Evolutionary conservation across 2,888 invertebrate genomes (phyloP), one percentile per base, ranked within the genome.

Genomic region (Catocala fraxini): DNA sequence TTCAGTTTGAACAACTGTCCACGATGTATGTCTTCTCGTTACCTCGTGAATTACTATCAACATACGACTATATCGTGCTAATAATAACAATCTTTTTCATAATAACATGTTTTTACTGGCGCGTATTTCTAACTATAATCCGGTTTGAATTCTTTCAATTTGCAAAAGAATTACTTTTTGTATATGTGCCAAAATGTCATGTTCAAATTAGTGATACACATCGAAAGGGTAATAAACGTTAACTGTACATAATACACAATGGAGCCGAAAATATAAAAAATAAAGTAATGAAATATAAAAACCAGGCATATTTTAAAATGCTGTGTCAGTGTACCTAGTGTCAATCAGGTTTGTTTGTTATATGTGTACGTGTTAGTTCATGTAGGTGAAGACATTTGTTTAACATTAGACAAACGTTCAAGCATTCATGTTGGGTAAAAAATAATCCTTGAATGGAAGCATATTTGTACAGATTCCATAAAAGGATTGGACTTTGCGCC

Each of bases 391-490:
- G 49, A 56, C 33, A 60, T 79, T 74, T 75, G 80, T 79, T 83
- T 81, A 71, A 83, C 71, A 83, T 81, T 79, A 76, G 65, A 68
- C 67, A 72, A 66, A 68, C 33, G 64, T 63, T 52, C 61, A 77
- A 77, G 74, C 75, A 81, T 80, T 80, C 66, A 71, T 78, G 65
- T 83, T 82, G 71, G 83, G 80, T 84, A 82, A 87, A 86, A 77
- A 86, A 81, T 76, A 81, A 89, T 87, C 89, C 89, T 87, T 87
- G 86, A 89, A 89, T 87, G 88, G 89, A 79, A 84, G 87, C 87
- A 82, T 87, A 87, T 89, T 88, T 85, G 87, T 87, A 82, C 82
- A 74, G 79, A 73, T 76, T 70, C 90, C 90, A 80, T 91, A 84
- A 80, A 91, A 75, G 90, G 89, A 71, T 71, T 80, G 70, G 79